These are phyloP conservation scores for Urocolius indicus DNA, from an alignment of 2,113 vertebrate genomes.

Conservation along the genomic window DNA sequence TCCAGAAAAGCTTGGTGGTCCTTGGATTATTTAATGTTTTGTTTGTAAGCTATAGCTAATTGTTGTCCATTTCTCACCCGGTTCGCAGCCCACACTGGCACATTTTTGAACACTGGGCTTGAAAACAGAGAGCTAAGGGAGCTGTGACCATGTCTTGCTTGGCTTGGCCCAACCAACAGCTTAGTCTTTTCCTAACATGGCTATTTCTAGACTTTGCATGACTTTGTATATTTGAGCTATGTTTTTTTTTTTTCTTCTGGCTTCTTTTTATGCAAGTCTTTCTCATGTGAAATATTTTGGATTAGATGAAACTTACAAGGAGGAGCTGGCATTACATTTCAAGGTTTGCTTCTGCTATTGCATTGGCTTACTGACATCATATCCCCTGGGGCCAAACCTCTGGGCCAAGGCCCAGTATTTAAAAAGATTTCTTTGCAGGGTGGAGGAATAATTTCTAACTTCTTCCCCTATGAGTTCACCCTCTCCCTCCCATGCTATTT, in stretches of 20 bases:
- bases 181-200: constrained; percentile 17
- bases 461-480: not conserved
- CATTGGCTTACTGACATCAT: constrained; percentile 16
- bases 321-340: constrained; percentile 8
- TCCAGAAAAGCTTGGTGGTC: not conserved
- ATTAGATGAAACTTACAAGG: constrained; percentile 30
- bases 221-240: not conserved
- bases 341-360: constrained; percentile 47
- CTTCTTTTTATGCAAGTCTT: constrained; percentile 7
- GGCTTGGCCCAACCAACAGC: not conserved
- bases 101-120: not conserved
- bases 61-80: not conserved
- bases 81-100: not conserved
- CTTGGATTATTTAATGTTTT: not conserved
- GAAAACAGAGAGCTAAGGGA: not conserved
- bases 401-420: constrained; percentile 26
- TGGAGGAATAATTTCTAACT: constrained; percentile 37
- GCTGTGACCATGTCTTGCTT: not conserved
- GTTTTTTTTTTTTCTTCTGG: constrained; percentile 32
- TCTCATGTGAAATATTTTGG: constrained; percentile 36
- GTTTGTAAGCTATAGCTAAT: not conserved
- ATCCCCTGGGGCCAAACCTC: constrained; percentile 27
- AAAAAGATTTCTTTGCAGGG: not conserved
- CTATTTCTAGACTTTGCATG: not conserved
- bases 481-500: not conserved